Evolutionary conservation across 2,888 invertebrate species (phyloP).

Genomic region (Chesias legatella): DNA sequence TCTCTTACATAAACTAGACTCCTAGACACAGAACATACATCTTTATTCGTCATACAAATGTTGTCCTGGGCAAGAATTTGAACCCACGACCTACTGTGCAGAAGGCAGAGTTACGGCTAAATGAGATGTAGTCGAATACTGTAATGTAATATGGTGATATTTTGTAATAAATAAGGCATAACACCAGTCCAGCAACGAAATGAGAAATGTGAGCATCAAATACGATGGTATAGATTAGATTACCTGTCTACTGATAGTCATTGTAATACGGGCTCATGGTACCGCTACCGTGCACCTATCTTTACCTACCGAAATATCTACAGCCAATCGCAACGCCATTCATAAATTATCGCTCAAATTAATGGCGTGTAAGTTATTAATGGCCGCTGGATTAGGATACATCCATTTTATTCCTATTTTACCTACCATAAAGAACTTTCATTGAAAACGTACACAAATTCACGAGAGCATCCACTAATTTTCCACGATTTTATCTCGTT

Average conservation of each 20-base stretch:
- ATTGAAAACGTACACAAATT: conserved; percentile 80
- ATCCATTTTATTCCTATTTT: conserved; percentile 79
- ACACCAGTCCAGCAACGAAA: conserved; percentile 23
- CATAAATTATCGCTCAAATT: conserved; percentile 78
- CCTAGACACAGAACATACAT: no score
- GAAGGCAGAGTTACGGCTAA: no score
- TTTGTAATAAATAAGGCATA: background rate
- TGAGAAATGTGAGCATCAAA: conserved; percentile 19
- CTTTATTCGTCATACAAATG: no score
- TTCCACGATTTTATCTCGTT: conserved; percentile 56
- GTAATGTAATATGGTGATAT: no score
- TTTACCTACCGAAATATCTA: conserved; percentile 53
- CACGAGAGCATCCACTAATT: conserved; percentile 75
- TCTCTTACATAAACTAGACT: no score
- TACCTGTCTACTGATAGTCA: conserved; percentile 41
- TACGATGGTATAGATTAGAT: conserved; percentile 47
- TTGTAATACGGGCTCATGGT: conserved; percentile 35
- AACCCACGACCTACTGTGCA: no score
- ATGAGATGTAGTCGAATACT: no score
- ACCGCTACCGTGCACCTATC: conserved; percentile 41
- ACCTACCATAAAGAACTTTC: conserved; percentile 78
- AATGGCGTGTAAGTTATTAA: conserved; percentile 80
- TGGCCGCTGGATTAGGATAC: conserved; percentile 74
- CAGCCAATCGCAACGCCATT: conserved; percentile 67
- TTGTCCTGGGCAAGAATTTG: no score